Evolutionary conservation across 2,888 invertebrate species (phyloP).

Genomic region (Mythimna ferrago): DNA sequence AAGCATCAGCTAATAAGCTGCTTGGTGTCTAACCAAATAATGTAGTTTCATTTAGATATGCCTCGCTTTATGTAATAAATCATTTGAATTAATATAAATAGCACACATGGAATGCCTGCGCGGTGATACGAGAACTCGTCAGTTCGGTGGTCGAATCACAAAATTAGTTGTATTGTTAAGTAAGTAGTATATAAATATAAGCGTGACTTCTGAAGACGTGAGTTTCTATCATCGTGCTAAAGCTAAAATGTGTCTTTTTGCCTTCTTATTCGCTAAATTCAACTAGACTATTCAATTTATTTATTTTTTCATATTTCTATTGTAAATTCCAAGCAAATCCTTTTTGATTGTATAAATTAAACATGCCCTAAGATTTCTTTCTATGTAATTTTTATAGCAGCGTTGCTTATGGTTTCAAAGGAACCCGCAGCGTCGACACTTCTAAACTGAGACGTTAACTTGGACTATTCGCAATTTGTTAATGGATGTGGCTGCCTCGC

Average conservation of each 20-base stretch:
- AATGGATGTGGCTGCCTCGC: background rate
- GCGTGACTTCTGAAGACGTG: conserved; percentile 39
- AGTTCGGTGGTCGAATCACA: conserved; percentile 49
- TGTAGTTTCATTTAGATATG: background rate
- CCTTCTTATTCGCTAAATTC: background rate
- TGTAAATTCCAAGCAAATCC: conserved; percentile 7
- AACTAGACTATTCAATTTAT: background rate
- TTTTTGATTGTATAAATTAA: background rate
- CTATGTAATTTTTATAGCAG: background rate
- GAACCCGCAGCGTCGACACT: conserved; percentile 18
- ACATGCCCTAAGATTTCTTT: background rate
- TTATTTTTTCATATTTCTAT: background rate
- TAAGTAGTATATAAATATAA: conserved; percentile 47
- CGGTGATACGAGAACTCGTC: conserved; percentile 37
- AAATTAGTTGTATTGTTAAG: conserved; percentile 51
- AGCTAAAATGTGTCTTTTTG: conserved; percentile 12
- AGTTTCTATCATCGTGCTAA: conserved; percentile 36
- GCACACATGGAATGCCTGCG: conserved; percentile 31
- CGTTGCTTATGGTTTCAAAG: conserved; percentile 27
- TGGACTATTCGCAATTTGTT: conserved; percentile 29
- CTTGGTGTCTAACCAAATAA: background rate
- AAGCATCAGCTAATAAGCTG: background rate
- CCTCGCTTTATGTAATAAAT: conserved; percentile 47
- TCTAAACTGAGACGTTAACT: conserved; percentile 26
- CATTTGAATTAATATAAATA: conserved; percentile 33